Conservation (phyloP, 2,113 vertebrate genomes). For the Cromileptes altivelis region DNA sequence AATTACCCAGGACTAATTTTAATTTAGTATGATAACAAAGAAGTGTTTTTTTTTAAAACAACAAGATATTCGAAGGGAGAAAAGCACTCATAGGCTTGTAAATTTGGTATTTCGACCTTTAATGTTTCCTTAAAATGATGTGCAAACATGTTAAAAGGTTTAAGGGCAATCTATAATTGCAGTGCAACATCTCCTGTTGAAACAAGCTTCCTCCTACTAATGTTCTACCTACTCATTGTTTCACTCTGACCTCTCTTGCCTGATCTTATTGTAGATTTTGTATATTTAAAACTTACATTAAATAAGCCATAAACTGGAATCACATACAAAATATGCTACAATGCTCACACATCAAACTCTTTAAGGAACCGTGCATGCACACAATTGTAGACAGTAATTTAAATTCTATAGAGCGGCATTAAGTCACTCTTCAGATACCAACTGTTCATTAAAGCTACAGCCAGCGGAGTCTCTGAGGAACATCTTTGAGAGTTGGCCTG, state of each 20-base stretch:
- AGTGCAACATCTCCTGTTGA: background rate
- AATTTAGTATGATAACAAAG: background rate
- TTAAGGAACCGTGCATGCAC: background rate
- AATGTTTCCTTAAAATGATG: background rate
- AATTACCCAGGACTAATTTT: background rate
- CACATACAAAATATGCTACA: background rate
- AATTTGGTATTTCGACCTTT: background rate
- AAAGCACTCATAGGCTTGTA: background rate
- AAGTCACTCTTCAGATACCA: conserved; percentile 1
- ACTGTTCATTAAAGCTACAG: conserved; percentile 26
- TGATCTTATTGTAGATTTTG: background rate
- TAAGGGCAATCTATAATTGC: conserved; percentile 12
- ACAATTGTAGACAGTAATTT: background rate
- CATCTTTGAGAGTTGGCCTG: conserved; percentile 49
- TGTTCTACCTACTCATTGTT: background rate
- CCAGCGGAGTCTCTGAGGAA: conserved; percentile 33
- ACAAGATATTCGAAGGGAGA: background rate
- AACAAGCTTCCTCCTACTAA: background rate
- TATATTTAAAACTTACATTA: background rate
- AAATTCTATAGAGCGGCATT: background rate
- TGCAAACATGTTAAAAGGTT: background rate
- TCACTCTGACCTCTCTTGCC: background rate
- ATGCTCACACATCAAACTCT: background rate
- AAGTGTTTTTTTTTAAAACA: background rate
- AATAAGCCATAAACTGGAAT: background rate